phyloP scores from a whole-genome alignment of 2,888 invertebrate species.

The Apocheima hispidaria region DNA sequence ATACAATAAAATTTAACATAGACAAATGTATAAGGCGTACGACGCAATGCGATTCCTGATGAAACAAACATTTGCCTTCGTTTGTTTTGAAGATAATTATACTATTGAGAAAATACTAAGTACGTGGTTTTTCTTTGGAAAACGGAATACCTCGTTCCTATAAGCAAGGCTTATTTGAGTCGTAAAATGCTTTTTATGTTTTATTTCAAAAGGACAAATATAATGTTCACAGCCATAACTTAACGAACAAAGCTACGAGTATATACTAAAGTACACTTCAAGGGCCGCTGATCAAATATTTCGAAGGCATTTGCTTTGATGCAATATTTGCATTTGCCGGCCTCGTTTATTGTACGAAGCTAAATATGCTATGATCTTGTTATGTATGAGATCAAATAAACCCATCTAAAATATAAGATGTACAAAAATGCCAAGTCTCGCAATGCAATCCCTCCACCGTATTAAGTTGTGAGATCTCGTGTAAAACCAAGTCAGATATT shows the following conservation, averaged over 20 bases:
- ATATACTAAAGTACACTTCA: constrained; percentile 2
- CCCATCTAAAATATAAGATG: no score
- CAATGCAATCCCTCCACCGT: no score
- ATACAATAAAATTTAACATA: no score
- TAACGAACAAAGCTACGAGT: not conserved
- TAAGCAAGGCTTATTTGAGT: not conserved
- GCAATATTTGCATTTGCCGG: constrained; percentile 23
- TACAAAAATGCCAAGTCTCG: no score
- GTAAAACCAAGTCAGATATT: no score
- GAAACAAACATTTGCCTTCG: no score
- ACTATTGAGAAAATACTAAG: no score
- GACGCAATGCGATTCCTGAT: no score
- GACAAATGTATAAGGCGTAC: no score
- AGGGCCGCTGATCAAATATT: constrained; percentile 25
- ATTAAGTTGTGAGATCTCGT: no score
- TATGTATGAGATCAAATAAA: not conserved
- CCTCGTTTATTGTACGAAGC: not conserved
- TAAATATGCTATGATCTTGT: not conserved
- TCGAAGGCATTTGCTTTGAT: constrained; percentile 14
- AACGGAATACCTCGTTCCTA: not conserved
- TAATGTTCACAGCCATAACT: constrained; percentile 11
- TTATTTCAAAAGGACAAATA: constrained; percentile 10
- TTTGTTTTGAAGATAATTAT: no score
- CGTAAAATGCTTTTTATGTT: constrained; percentile 12
- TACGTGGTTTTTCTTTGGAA: no score